phyloP scores from a whole-genome alignment of 1,140 invertebrate species.

The Musca domestica region DNA sequence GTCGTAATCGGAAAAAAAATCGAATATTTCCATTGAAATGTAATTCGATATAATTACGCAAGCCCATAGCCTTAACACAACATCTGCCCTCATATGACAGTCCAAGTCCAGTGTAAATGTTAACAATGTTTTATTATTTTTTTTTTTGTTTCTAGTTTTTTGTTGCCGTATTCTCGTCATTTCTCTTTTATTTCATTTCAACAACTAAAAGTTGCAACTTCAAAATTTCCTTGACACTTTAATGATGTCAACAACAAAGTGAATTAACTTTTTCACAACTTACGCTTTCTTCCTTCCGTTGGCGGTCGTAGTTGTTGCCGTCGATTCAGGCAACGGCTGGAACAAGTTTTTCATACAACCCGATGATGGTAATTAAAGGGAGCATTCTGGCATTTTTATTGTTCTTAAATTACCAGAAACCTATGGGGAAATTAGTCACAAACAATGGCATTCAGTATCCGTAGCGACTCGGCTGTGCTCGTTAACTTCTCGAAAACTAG shows the following conservation, averaged over 20 bases:
- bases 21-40: constrained; percentile 2
- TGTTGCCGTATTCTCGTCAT: not conserved
- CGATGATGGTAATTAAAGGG: no score
- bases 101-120: no score
- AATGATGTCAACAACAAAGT: no score
- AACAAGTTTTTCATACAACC: no score
- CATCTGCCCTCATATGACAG: no score
- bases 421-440: constrained; percentile 11
- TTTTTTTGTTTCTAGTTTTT: not conserved
- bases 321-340: not conserved
- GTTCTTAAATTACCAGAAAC: not conserved
- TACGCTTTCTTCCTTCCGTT: not conserved
- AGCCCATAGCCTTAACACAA: not conserved
- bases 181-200: not conserved
- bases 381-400: no score
- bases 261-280: not conserved
- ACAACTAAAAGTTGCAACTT: no score
- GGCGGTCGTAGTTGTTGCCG: not conserved
- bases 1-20: not conserved
- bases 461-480: not conserved
- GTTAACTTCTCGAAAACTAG: not conserved
- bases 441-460: not conserved
- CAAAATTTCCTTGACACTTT: no score
- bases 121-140: not conserved
- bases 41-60: constrained; percentile 24